A percentile compares a stretch with the other conserved stretches of the same genome.
Evolutionary conservation across 53 echinoderm and acorn worm genomes (phyloP).

Genomic region (Hippasteria phrygiana): DNA sequence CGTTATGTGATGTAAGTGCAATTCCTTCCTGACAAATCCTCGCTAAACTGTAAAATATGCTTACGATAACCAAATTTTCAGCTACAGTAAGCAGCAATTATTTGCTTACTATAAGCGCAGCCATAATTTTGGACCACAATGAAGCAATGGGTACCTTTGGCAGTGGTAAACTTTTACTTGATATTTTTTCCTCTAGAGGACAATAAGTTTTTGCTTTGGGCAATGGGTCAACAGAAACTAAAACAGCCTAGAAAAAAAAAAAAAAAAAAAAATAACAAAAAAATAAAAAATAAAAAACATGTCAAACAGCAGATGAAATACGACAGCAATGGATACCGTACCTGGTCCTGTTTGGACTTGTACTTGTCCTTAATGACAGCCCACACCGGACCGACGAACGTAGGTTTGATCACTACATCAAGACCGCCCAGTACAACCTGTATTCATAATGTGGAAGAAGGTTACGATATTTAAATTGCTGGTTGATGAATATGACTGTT

Average conservation of each 20-base stretch:
- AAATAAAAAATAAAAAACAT: neutral
- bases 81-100: too few species aligned
- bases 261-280: neutral
- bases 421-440: constrained; percentile 73
- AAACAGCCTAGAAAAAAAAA: constrained; percentile 60
- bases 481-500: too few species aligned
- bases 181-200: constrained; percentile 71
- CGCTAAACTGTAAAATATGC: too few species aligned
- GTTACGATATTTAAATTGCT: neutral
- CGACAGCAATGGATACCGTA: too few species aligned
- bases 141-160: constrained; percentile 23
- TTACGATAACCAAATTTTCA: too few species aligned
- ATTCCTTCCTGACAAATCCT: too few species aligned
- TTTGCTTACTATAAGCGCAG: too few species aligned
- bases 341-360: constrained; percentile 41
- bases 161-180: constrained; percentile 70
- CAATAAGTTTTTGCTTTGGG: constrained; percentile 64
- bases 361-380: constrained; percentile 75
- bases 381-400: constrained; percentile 77
- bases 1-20: too few species aligned
- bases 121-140: neutral
- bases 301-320: neutral
- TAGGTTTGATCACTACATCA: constrained; percentile 56
- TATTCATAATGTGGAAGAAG: neutral
- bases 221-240: constrained; percentile 62